Conservation (phyloP, 37 sponge, comb jelly and placozoan species). For the Lycopodina hypogea region DNA sequence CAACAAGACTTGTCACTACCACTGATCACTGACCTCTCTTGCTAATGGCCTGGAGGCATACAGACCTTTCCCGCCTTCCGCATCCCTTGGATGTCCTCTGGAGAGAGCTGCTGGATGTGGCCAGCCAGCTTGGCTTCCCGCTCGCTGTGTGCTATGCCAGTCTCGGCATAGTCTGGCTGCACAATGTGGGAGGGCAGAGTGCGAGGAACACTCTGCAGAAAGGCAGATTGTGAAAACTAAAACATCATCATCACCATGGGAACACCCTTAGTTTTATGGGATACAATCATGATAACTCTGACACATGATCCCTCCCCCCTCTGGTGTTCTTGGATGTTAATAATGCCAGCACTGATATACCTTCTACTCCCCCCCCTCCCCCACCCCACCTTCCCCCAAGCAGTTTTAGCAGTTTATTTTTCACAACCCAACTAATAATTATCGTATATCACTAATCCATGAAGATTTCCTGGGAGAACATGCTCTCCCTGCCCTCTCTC, state of each 20-base stretch:
- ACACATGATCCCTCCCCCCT: no score
- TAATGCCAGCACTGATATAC: no score
- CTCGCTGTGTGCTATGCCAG: conserved; percentile 70
- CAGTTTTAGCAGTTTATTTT: no score
- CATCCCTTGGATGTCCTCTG: conserved; percentile 79
- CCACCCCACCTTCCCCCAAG: no score
- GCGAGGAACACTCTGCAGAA: conserved; percentile 45
- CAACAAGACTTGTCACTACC: background rate
- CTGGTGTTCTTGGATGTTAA: no score
- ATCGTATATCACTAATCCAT: no score
- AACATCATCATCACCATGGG: background rate
- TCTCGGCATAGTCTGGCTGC: conserved; percentile 81
- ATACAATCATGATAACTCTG: background rate
- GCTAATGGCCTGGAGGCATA: background rate
- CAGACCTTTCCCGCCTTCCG: conserved; percentile 65
- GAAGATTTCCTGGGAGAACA: no score
- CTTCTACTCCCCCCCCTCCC: no score
- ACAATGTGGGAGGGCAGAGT: conserved; percentile 62
- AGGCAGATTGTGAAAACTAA: background rate
- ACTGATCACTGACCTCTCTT: background rate
- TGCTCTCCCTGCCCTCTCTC: no score
- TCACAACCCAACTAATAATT: no score
- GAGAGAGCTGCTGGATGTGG: conserved; percentile 59
- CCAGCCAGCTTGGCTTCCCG: conserved; percentile 47
- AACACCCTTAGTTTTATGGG: background rate